These are phyloP conservation scores for Stegodyphus mimosarum DNA, from an alignment of 1,140 invertebrate species.

Conservation along the genomic window DNA sequence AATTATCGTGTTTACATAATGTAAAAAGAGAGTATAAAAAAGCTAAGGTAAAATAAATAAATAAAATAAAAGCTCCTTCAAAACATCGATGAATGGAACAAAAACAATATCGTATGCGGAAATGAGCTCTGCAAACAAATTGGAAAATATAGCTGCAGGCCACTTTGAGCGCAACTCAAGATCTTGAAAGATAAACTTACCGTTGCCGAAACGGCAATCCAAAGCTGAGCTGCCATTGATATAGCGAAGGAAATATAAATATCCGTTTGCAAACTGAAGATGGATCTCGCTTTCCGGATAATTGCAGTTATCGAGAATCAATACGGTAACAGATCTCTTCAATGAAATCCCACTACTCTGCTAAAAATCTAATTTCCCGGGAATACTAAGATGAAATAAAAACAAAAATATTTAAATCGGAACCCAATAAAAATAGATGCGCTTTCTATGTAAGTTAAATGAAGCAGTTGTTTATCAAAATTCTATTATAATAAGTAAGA, in stretches of 20 bases:
- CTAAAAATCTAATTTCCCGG: not conserved
- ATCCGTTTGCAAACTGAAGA: constrained; percentile 45
- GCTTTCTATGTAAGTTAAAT: not conserved
- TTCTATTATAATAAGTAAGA: constrained; percentile 45
- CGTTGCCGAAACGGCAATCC: no score
- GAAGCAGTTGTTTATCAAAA: constrained; percentile 49
- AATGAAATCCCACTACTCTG: constrained; percentile 6
- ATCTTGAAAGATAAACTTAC: no score
- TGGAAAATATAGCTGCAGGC: no score
- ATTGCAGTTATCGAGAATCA: constrained; percentile 48
- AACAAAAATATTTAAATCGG: constrained; percentile 28
- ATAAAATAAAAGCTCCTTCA: not conserved
- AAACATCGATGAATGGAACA: constrained; percentile 19
- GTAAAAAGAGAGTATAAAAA: no score
- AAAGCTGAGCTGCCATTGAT: not conserved
- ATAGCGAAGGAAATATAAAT: constrained; percentile 20
- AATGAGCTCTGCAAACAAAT: no score
- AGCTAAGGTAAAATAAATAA: no score
- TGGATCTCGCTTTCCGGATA: constrained; percentile 46
- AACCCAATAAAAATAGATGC: constrained; percentile 19
- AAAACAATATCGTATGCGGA: constrained; percentile 9
- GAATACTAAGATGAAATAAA: constrained; percentile 5
- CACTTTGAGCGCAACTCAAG: not conserved
- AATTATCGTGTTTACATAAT: no score
- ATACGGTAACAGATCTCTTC: constrained; percentile 34